Conservation (phyloP, 53 echinoderm and acorn worm species). For the Hippasteria phrygiana region DNA sequence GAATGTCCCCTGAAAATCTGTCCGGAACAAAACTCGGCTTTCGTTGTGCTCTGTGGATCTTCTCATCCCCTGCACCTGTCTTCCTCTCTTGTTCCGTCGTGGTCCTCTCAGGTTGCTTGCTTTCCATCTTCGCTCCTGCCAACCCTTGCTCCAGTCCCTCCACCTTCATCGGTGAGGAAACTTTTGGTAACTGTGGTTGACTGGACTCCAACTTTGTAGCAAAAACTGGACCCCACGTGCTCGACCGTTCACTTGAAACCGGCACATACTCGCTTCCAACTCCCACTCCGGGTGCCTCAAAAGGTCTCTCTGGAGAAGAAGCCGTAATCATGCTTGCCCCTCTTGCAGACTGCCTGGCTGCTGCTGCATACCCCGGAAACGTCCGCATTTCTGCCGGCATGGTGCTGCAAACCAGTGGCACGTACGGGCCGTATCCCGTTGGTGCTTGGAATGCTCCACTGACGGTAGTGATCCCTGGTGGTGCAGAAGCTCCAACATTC, state of each 20-base stretch:
- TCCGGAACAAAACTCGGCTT: no score
- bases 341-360: not conserved
- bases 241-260: no score
- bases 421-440: not conserved
- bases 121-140: no score
- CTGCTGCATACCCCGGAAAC: not conserved
- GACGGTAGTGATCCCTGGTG: not conserved
- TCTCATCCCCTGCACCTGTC: not conserved
- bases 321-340: not conserved
- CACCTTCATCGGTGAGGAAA: not conserved
- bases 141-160: no score
- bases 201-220: not conserved
- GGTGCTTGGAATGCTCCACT: not conserved
- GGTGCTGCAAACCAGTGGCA: conserved; percentile 13
- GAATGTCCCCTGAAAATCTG: no score
- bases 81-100: not conserved
- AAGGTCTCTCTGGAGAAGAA: no score
- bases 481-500: not conserved
- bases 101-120: no score
- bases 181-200: not conserved
- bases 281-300: no score
- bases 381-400: not conserved
- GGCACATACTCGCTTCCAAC: no score
- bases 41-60: not conserved
- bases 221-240: not conserved